Percentiles rank a stretch among this genome's conserved stretches.
phyloP scores from a whole-genome alignment of 1,140 invertebrate species.

The Copidosoma floridanum region DNA sequence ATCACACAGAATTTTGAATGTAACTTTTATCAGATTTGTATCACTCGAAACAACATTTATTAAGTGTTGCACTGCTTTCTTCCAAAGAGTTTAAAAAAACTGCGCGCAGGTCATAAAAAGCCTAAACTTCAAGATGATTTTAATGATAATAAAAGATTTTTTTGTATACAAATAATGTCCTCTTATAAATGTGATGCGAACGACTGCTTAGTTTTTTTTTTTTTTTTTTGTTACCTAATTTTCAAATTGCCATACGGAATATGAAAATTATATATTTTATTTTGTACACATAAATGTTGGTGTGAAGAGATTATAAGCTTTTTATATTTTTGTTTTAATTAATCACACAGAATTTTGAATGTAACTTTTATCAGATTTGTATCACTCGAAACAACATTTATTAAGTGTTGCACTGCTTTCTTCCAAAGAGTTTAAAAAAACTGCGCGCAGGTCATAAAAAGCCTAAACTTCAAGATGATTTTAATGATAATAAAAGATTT shows the following conservation, averaged over 20 bases:
- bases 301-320: neutral
- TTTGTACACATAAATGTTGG: neutral
- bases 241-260: neutral
- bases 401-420: neutral
- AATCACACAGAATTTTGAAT: too few species aligned
- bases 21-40: neutral
- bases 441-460: neutral
- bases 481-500: too few species aligned
- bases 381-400: neutral
- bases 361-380: neutral
- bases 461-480: neutral
- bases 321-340: neutral
- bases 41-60: neutral
- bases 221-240: neutral
- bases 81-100: too few species aligned
- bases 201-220: too few species aligned
- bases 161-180: too few species aligned
- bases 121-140: neutral
- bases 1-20: too few species aligned
- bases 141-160: too few species aligned
- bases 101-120: neutral
- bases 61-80: neutral
- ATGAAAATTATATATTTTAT: conserved; percentile 3
- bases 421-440: too few species aligned
- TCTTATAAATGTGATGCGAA: too few species aligned